Conservation (phyloP, 2,888 invertebrate species). For the Patella ulyssiponensis region DNA sequence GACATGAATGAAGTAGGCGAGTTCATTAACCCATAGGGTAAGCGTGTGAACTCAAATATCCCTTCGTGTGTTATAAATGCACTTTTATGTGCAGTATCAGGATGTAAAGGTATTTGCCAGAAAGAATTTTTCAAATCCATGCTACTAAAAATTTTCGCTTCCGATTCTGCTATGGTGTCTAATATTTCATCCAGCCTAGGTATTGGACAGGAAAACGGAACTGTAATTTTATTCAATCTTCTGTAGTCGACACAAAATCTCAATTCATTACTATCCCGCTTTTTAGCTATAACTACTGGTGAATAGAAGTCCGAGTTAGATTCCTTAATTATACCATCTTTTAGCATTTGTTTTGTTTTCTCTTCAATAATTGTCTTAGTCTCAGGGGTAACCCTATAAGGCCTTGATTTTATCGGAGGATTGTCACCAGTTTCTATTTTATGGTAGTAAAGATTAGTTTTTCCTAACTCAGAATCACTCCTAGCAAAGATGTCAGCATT, state of each 20-base stretch:
- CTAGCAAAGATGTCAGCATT: constrained; percentile 26
- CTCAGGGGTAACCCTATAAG: constrained; percentile 33
- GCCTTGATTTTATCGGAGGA: constrained; percentile 27
- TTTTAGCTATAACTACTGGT: constrained; percentile 39
- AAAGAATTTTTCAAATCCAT: constrained; percentile 35
- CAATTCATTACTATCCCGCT: constrained; percentile 33
- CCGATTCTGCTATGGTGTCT: constrained; percentile 35
- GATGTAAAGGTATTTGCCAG: constrained; percentile 35
- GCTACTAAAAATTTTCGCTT: constrained; percentile 27
- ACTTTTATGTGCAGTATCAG: constrained; percentile 32
- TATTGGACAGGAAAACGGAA: constrained; percentile 35
- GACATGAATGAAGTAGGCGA: constrained; percentile 37
- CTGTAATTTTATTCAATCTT: constrained; percentile 38
- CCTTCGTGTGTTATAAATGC: constrained; percentile 40
- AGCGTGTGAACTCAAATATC: constrained; percentile 33
- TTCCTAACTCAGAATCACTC: constrained; percentile 31
- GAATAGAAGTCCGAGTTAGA: constrained; percentile 27
- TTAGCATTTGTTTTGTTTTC: constrained; percentile 37
- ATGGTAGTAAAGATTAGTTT: constrained; percentile 33
- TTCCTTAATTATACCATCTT: constrained; percentile 24
- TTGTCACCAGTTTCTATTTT: constrained; percentile 38
- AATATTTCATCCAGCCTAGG: constrained; percentile 36
- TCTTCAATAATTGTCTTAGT: constrained; percentile 22
- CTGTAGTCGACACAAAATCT: too few relatives aligned
- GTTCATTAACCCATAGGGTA: constrained; percentile 45